These are phyloP conservation scores for Pangasius larnaudii DNA, from an alignment of 2,797 vertebrate species.

Conservation along the genomic window DNA sequence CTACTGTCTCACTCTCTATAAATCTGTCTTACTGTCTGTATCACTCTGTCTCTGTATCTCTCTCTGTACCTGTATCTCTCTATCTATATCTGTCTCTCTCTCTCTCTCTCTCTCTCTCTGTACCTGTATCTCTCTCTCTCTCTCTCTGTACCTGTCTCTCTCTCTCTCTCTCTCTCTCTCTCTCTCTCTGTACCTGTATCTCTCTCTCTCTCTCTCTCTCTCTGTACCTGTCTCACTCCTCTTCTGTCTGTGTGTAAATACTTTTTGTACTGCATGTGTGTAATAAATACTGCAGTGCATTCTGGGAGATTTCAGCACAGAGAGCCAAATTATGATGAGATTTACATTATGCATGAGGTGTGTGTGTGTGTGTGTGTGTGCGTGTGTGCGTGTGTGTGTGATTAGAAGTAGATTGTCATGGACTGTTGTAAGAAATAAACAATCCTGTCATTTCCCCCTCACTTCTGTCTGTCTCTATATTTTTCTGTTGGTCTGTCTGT, in stretches of 20 bases:
- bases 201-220: too few species aligned
- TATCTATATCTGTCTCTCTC: too few species aligned
- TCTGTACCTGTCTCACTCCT: slow-evolving; percentile 54
- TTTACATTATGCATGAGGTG: background rate
- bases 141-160: too few species aligned
- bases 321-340: slow-evolving; percentile 20
- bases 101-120: too few species aligned
- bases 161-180: too few species aligned
- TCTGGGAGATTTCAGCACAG: slow-evolving; percentile 1
- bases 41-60: too few species aligned
- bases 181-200: too few species aligned
- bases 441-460: background rate
- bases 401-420: background rate
- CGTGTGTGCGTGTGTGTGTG: background rate
- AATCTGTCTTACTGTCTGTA: too few species aligned
- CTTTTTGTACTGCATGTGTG: background rate
- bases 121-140: too few species aligned
- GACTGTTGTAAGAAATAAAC: background rate
- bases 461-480: background rate
- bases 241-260: slow-evolving; percentile 11
- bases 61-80: too few species aligned
- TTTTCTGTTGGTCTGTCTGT: background rate
- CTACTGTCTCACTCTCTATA: too few species aligned
- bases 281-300: slow-evolving; percentile 17
- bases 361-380: background rate